Conservation (phyloP, 2,113 vertebrate genomes). For the Entomyzon cyanotis region DNA sequence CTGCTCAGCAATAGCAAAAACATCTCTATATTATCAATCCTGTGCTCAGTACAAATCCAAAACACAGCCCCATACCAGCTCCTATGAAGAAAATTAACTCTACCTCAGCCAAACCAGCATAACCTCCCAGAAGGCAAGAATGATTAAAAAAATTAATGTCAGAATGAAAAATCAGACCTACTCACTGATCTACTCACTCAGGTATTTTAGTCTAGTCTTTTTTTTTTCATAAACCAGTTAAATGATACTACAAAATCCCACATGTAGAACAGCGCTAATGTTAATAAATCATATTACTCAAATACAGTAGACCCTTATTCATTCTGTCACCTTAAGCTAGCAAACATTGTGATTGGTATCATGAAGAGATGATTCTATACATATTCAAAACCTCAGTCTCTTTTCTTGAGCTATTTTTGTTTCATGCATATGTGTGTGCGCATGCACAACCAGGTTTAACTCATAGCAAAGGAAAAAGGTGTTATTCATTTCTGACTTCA, state of each 20-base stretch:
- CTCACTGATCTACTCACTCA: neutral
- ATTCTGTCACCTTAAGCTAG: neutral
- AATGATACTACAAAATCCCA: neutral
- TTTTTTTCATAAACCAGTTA: neutral
- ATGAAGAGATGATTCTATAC: neutral
- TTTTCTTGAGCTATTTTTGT: neutral
- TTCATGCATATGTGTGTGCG: neutral
- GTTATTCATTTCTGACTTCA: neutral
- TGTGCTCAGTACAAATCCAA: neutral
- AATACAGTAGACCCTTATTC: neutral
- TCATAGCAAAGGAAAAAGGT: neutral
- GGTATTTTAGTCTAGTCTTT: neutral
- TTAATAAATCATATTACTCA: neutral
- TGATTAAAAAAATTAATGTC: neutral
- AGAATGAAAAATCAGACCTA: neutral
- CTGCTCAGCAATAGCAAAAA: neutral
- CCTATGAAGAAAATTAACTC: neutral
- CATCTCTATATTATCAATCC: neutral
- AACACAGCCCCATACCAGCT: neutral
- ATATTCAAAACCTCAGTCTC: neutral
- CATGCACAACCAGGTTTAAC: neutral
- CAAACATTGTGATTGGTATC: neutral
- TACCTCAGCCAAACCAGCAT: neutral
- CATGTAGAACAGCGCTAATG: neutral
- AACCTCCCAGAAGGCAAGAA: neutral